Conservation (phyloP, 2,113 vertebrate genomes). For the Sander vitreus region DNA sequence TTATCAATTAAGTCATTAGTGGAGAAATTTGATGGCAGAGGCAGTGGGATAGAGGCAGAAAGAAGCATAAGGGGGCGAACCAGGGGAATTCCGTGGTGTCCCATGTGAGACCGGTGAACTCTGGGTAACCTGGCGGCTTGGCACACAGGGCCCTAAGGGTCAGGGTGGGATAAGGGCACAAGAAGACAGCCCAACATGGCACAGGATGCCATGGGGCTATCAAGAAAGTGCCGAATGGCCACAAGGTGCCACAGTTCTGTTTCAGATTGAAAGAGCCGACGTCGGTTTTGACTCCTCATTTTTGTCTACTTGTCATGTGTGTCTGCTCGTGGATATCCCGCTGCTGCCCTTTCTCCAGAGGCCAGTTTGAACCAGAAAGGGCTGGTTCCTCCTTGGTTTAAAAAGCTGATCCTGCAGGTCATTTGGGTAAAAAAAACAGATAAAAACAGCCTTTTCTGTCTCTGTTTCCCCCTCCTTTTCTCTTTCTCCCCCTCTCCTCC, state of each 20-base stretch:
- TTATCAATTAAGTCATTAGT: constrained; percentile 66
- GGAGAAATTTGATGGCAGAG: constrained; percentile 51
- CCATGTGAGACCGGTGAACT: constrained; percentile 73
- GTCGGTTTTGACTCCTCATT: constrained; percentile 37
- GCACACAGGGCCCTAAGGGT: constrained; percentile 43
- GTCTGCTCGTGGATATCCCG: constrained; percentile 21
- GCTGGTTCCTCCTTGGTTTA: constrained; percentile 44
- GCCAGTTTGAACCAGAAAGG: constrained; percentile 59
- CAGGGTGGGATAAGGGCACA: constrained; percentile 33
- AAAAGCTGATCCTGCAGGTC: constrained; percentile 64
- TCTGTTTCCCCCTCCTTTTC: constrained; percentile 30
- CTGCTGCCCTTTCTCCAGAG: constrained; percentile 31
- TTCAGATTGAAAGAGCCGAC: constrained; percentile 8
- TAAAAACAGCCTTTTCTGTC: constrained; percentile 55
- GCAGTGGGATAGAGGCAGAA: constrained; percentile 19
- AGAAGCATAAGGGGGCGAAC: constrained; percentile 17
- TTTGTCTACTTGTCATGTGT: constrained; percentile 27
- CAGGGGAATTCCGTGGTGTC: constrained; percentile 41
- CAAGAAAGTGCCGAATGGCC: constrained; percentile 38
- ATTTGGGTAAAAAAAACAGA: constrained; percentile 42
- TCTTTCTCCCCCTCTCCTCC: constrained; percentile 9
- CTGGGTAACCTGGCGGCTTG: constrained; percentile 66
- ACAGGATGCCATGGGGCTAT: constrained; percentile 49
- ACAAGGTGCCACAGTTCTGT: constrained; percentile 14
- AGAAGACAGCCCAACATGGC: constrained; percentile 36